Conservation (phyloP, 2,888 invertebrate species). For the Idaea biselata region DNA sequence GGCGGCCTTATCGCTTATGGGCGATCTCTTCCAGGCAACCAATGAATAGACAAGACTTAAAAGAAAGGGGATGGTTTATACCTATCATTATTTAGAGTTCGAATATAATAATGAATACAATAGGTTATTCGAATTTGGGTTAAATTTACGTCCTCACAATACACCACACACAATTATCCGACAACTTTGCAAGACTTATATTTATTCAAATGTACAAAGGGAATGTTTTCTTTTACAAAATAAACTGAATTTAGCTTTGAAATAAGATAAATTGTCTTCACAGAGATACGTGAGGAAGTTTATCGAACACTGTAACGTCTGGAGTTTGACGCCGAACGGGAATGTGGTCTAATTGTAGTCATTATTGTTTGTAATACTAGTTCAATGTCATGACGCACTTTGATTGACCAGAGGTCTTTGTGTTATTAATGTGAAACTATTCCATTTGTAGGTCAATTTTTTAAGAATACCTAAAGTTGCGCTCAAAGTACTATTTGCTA, state of each 20-base stretch:
- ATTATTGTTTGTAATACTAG: constrained; percentile 38
- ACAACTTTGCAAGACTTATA: background rate
- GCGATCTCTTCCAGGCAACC: too few species aligned
- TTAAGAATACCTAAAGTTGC: background rate
- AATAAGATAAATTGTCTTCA: background rate
- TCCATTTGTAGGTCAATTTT: background rate
- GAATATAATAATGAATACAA: too few species aligned
- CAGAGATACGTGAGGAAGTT: background rate
- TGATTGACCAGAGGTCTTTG: constrained; percentile 29
- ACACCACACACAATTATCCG: background rate
- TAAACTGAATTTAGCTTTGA: background rate
- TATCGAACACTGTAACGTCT: constrained; percentile 4
- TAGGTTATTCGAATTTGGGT: background rate
- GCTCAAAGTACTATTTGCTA: background rate
- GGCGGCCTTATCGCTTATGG: too few species aligned
- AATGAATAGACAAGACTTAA: too few species aligned
- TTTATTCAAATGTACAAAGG: background rate
- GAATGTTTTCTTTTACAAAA: background rate
- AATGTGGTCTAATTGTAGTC: constrained; percentile 21
- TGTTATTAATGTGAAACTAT: background rate
- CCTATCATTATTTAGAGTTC: too few species aligned
- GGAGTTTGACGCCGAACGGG: constrained; percentile 28
- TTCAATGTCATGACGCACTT: constrained; percentile 53
- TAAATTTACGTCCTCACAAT: background rate
- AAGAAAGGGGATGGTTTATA: too few species aligned